Base-by-base conservation (phyloP, 2,113 vertebrate species). In the Marmota flaviventris region DNA sequence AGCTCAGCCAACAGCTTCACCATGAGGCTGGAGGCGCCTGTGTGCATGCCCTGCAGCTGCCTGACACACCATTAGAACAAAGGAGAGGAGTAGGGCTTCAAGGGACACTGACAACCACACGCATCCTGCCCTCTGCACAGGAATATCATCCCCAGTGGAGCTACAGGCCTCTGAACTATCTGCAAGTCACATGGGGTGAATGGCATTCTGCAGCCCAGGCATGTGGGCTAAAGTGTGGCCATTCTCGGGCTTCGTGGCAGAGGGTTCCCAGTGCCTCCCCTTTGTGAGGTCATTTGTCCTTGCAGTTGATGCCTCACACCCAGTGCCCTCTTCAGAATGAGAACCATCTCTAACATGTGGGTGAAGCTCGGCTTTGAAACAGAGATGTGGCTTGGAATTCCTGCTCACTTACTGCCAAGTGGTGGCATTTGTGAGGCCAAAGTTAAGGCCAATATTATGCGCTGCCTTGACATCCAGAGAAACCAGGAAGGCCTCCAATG, bases 141-240 rank as follows among this genome's bases (percentile, higher is more conserved):
- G 42, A 48, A 32, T n/a, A 25, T 37, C 22, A 10, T 25, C 13
- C 18, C 8, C 45, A 8, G 8, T 0, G 1, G 42, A 9, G 13
- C 70, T 2, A 11, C 14, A n/a, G 39, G 25, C 75, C 58, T 86
- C 67, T 1, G 51, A 37, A 45, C 78, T 78, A 16, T 29, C n/a
- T 18, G 37, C 45, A 24, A 25, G 5, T 70, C 75, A 14, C 25
- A 4, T 0, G 4, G 48, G 1, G 51, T 45, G 89, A 88, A 14
- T 17, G 2, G 53, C 69, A 39, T 42, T 39, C 48, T 17, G 17
- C 25, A 48, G 58, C 27, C 82, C 27, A 48, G 58, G 37, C 18
- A 37, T 14, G n/a, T 32, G 63, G 75, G 65, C 12, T 25, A 32
- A 37, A 32, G 18, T 29, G 7, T 16, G 29, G 34, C 4, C 42